phyloP scores from a whole-genome alignment of 2,797 vertebrate genomes.

The Nasua narica region DNA sequence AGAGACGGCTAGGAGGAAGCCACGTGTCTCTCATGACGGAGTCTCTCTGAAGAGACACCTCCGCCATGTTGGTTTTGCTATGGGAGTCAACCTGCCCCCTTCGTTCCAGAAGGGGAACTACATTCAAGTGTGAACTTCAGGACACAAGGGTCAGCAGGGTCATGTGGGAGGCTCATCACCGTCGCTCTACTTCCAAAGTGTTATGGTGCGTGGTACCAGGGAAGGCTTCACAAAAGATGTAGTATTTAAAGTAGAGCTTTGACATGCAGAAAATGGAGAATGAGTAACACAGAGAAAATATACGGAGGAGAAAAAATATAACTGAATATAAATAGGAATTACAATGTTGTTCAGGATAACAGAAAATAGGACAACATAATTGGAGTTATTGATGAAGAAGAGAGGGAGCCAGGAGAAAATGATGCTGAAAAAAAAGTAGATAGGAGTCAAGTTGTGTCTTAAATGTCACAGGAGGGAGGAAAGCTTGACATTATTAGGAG shows the following conservation, averaged over 20 bases:
- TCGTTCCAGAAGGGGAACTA: not conserved
- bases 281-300: not conserved
- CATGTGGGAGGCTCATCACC: not conserved
- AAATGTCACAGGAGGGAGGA: not conserved
- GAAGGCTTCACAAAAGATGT: not conserved
- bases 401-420: not conserved
- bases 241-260: not conserved
- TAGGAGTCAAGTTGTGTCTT: not conserved
- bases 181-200: too few relatives aligned
- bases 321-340: not conserved
- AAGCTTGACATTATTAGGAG: accelerated
- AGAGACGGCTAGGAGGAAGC: not conserved
- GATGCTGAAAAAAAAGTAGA: not conserved
- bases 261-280: not conserved
- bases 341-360: not conserved
- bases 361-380: not conserved
- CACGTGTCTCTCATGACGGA: accelerated
- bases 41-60: too few relatives aligned
- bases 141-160: accelerated
- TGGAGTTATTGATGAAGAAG: not conserved
- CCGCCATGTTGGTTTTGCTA: too few relatives aligned
- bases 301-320: too few relatives aligned
- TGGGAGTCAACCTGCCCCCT: too few relatives aligned
- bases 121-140: not conserved
- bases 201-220: not conserved